A percentile compares a stretch with the other conserved stretches of the same genome.
Evolutionary conservation across 2,888 invertebrate genomes (phyloP).

Genomic region (Folsomia manolachei): DNA sequence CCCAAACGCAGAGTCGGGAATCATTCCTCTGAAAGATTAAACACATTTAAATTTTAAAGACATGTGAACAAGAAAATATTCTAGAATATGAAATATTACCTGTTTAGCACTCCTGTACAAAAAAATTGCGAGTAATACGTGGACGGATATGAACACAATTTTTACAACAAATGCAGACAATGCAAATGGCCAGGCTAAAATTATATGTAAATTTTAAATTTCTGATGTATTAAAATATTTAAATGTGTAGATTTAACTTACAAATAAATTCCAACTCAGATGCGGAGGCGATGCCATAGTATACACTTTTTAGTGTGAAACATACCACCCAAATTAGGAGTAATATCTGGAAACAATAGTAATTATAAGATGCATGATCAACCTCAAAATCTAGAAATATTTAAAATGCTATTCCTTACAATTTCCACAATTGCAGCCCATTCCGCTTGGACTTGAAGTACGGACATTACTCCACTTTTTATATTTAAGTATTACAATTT

Average conservation of each 20-base stretch:
- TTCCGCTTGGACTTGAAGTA: conserved; percentile 39
- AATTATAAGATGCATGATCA: background rate
- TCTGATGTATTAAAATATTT: too few species aligned
- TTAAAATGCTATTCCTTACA: conserved; percentile 30
- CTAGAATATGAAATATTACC: too few species aligned
- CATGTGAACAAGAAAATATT: too few species aligned
- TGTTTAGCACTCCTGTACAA: conserved; percentile 33
- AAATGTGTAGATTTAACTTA: conserved; percentile 20
- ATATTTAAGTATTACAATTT: too few species aligned
- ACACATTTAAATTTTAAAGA: too few species aligned
- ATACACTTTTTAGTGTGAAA: conserved; percentile 29
- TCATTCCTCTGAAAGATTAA: conserved; percentile 31
- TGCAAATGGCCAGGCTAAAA: conserved; percentile 35
- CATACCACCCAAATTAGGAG: conserved; percentile 27
- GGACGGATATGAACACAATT: conserved; percentile 30
- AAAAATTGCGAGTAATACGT: conserved; percentile 31
- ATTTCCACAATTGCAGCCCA: conserved; percentile 41
- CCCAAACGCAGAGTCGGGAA: conserved; percentile 29
- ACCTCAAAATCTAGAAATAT: background rate
- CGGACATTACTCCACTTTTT: conserved; percentile 29
- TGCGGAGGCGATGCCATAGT: conserved; percentile 31
- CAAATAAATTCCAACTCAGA: conserved; percentile 31
- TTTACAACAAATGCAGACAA: conserved; percentile 32
- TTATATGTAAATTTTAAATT: conserved; percentile 3
- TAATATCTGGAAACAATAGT: conserved; percentile 22